phyloP scores from a whole-genome alignment of 1,140 invertebrate species.

The Drosophila nebulosa region DNA sequence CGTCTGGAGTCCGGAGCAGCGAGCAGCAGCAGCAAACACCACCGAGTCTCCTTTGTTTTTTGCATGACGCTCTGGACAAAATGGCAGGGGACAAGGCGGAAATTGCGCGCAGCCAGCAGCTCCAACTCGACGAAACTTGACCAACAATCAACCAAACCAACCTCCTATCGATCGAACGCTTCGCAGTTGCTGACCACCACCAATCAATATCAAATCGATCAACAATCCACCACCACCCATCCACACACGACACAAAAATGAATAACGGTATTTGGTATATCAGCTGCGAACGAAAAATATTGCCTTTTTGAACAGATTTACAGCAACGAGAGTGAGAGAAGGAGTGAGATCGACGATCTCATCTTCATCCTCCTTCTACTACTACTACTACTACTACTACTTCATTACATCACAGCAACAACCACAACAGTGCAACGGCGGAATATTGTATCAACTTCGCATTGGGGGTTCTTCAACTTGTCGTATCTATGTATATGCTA shows the following conservation, averaged over 20 bases:
- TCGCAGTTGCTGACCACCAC: conserved; percentile 67
- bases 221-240: conserved; percentile 56
- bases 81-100: conserved; percentile 68
- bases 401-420: neutral
- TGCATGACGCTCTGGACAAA: conserved; percentile 45
- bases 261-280: conserved; percentile 73
- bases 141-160: conserved; percentile 47
- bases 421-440: neutral
- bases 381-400: neutral
- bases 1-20: conserved; percentile 47
- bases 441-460: neutral
- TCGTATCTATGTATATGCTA: neutral
- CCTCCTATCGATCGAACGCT: conserved; percentile 45
- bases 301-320: conserved; percentile 74
- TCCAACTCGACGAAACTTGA: conserved; percentile 69
- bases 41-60: conserved; percentile 63
- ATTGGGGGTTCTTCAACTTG: neutral
- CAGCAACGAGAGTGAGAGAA: conserved; percentile 25
- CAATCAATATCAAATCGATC: conserved; percentile 8
- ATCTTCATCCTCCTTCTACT: neutral
- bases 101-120: conserved; percentile 70
- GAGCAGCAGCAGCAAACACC: conserved; percentile 74
- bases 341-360: neutral
- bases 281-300: conserved; percentile 75
- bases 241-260: conserved; percentile 53